phyloP scores from a whole-genome alignment of 2,797 vertebrate genomes.

The Hozukius guyotensis region DNA sequence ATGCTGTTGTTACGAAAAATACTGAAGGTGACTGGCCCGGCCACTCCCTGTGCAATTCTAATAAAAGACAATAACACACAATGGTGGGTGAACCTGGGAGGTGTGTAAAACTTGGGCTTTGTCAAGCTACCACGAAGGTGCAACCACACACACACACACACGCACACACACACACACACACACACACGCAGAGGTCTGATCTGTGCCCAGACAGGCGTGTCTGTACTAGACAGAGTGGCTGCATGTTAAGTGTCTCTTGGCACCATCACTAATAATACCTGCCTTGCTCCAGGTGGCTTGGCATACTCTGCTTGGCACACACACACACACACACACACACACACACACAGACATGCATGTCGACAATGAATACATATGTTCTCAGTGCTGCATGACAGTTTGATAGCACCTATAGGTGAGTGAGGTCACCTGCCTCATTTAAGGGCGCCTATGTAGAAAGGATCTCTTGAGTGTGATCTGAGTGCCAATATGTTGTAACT shows the following conservation, averaged over 20 bases:
- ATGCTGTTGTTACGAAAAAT: not conserved
- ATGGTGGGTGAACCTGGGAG: not conserved
- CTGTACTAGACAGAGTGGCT: slow-evolving; percentile 78
- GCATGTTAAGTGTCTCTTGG: slow-evolving; percentile 79
- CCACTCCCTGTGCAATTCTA: not conserved
- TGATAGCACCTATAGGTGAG: not conserved
- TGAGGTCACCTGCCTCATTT: too few species aligned
- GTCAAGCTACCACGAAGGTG: not conserved
- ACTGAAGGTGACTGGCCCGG: not conserved
- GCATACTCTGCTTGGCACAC: slow-evolving; percentile 14
- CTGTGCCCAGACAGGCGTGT: slow-evolving; percentile 74
- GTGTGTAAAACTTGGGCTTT: not conserved
- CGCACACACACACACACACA: slow-evolving; percentile 18
- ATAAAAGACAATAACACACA: not conserved
- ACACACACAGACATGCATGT: not conserved
- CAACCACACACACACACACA: slow-evolving; percentile 7
- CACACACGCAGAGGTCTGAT: slow-evolving; percentile 14
- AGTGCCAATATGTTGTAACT: not conserved
- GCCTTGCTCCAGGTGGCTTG: slow-evolving; percentile 72
- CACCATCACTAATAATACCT: slow-evolving; percentile 78
- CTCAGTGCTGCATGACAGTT: not conserved
- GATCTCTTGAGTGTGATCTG: not conserved
- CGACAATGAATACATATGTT: not conserved
- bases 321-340: not conserved
- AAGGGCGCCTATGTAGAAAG: not conserved